Conservation (phyloP, 2,113 vertebrate genomes). For the Ardeotis arabs region DNA sequence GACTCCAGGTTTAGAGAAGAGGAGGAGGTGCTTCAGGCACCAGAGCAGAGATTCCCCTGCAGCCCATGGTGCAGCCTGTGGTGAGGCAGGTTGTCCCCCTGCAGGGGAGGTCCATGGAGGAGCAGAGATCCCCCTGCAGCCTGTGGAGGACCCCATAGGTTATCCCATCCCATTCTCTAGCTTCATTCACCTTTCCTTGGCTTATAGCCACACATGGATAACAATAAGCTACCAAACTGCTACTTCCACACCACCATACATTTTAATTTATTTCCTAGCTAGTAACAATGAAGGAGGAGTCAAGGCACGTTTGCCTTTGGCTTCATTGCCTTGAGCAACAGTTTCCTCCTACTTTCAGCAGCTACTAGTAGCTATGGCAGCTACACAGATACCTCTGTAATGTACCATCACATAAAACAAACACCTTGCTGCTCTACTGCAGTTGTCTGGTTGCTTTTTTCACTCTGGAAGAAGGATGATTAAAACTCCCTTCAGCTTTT, state of each 20-base stretch:
- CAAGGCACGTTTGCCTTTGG: background rate
- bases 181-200: background rate
- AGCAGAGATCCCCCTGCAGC: background rate
- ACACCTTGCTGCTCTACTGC: background rate
- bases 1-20: background rate
- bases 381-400: background rate
- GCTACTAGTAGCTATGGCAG: background rate
- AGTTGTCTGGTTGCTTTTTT: background rate
- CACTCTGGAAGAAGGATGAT: background rate
- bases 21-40: background rate
- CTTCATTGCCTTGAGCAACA: background rate
- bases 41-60: background rate
- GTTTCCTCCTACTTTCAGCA: background rate
- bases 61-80: background rate
- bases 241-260: background rate
- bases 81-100: background rate
- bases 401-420: background rate
- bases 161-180: background rate
- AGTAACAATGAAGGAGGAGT: background rate
- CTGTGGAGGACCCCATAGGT: accelerated
- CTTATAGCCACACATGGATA: background rate
- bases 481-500: background rate
- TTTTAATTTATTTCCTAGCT: background rate
- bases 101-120: accelerated
- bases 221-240: background rate